Base-by-base conservation (phyloP, 2,797 vertebrate species). In the Cetoscarus ocellatus region DNA sequence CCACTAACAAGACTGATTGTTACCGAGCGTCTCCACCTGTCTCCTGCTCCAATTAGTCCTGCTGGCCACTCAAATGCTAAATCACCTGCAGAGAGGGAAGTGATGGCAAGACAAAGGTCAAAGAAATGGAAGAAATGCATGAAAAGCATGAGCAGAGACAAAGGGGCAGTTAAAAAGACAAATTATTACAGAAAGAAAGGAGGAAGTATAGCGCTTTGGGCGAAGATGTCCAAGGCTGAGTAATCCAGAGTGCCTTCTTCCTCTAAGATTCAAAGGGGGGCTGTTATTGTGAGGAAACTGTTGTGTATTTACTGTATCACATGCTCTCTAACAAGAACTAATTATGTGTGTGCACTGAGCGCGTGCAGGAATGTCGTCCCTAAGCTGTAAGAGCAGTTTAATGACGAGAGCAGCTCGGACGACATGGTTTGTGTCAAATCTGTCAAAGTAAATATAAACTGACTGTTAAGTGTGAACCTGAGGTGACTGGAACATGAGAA, bases 1-100 rank as follows among this genome's bases (percentile, higher is more conserved):
- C 72, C 91, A 88, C 94, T 95, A 95, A 96, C 91, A 94, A 94
- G 95, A 94, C 94, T 93, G 96, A 95, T 94, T 92, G 92, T 94
- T 93, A 87, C 84, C 91, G 92, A 95, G 93, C 75, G 91, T 93
- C 84, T 75, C 94, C 96, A 95, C 95, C 96, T 96, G 95, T 92
- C 94, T 94, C 92, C 76, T 79, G 88, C 90, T 88, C 93, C 92
- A 94, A 95, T 96, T 97, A 95, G 94, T 94, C 93, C 90, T 89
- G 84, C 86, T 60, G 77, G 85, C 88, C 88, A 89, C 80, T 39
- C 65, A 94, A 93, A 93, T 93, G 93, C 93, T 94, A 95, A 94
- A 94, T 91, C 95, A 87, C 67, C 63, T 90, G 73, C 89, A 27
- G 68, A 86, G 85, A 70, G 88, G 63, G 66, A 57, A 47, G 56